These are phyloP conservation scores for Cairina moschata DNA, from an alignment of 2,113 vertebrate species.

Conservation along the genomic window DNA sequence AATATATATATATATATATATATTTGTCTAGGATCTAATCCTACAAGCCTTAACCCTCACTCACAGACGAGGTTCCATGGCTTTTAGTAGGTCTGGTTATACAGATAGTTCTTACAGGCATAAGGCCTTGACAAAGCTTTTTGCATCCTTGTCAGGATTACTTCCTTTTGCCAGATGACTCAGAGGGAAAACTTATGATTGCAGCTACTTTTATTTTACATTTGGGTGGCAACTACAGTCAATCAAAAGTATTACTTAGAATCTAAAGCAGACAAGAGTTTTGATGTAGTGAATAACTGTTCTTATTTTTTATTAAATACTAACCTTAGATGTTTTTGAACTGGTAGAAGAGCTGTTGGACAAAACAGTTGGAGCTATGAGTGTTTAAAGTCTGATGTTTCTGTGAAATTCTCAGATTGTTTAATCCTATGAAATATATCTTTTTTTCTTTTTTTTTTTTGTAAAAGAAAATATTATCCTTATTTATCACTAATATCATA, in stretches of 20 bases:
- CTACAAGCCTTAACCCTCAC: background rate
- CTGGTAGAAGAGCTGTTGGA: constrained; percentile 53
- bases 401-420: constrained; percentile 79
- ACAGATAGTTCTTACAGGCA: background rate
- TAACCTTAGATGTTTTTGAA: constrained; percentile 46
- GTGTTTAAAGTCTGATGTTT: constrained; percentile 76
- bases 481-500: constrained; percentile 74
- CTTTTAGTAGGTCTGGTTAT: background rate
- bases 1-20: background rate
- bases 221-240: background rate
- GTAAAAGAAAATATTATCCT: constrained; percentile 69
- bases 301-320: constrained; percentile 52
- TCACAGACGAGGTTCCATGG: background rate
- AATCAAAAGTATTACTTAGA: background rate
- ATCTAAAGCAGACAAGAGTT: background rate
- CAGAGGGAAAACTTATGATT: background rate
- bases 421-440: constrained; percentile 61
- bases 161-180: background rate
- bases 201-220: constrained; percentile 43
- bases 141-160: background rate
- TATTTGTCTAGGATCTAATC: background rate
- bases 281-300: constrained; percentile 2
- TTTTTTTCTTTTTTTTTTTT: constrained; percentile 72
- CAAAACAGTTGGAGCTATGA: constrained; percentile 58
- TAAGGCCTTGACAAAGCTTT: background rate